Conservation (phyloP, 2,113 vertebrate genomes). For the Malurus cyaneus region DNA sequence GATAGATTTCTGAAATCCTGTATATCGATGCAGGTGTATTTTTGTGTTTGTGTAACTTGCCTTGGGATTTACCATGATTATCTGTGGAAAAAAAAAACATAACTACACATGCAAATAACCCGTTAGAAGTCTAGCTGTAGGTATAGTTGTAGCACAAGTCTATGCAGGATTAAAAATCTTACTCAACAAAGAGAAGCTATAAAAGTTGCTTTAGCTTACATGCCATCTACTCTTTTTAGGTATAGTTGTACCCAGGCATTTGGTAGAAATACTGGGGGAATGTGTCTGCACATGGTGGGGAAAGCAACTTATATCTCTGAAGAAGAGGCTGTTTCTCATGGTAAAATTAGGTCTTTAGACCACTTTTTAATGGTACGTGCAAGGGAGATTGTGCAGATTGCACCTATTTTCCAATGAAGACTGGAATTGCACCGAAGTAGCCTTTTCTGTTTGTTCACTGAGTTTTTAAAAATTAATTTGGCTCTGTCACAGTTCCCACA, state of each 20-base stretch:
- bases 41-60: constrained; percentile 2
- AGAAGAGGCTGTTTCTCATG: neutral
- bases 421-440: neutral
- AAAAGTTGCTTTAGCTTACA: neutral
- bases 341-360: neutral
- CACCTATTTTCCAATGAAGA: neutral
- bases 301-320: neutral
- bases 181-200: neutral
- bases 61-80: constrained; percentile 27
- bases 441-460: neutral
- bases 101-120: constrained; percentile 30
- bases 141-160: constrained; percentile 36
- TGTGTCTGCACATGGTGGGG: neutral
- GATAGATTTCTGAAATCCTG: neutral
- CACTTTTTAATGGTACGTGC: neutral
- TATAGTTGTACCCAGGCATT: neutral
- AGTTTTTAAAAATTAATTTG: neutral
- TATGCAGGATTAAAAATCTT: constrained; percentile 41
- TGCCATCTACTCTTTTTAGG: neutral
- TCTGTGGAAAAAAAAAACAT: neutral
- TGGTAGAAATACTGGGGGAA: neutral
- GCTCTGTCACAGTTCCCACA: neutral
- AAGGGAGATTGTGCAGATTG: neutral
- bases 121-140: constrained; percentile 14
- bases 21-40: neutral